phyloP scores from a whole-genome alignment of 2,797 vertebrate genomes.

The Silurus aristotelis region DNA sequence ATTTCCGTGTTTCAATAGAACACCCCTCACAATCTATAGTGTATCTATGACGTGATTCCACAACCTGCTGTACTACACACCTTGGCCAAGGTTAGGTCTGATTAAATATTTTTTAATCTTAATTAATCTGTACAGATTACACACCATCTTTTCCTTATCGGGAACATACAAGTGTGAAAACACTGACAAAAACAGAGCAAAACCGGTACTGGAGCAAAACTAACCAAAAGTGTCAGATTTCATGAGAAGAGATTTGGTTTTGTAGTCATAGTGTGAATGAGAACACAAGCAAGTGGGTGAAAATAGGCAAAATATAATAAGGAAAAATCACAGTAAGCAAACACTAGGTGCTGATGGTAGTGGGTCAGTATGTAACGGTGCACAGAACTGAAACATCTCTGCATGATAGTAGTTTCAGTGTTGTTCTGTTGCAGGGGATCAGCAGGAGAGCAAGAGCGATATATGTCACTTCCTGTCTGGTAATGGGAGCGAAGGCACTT shows the following conservation, averaged over 20 bases:
- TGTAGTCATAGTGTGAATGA: not conserved
- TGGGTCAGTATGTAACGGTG: not conserved
- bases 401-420: not conserved
- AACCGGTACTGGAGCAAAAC: not conserved
- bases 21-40: too few species aligned
- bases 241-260: not conserved
- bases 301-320: not conserved
- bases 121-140: not conserved
- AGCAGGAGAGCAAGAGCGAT: not conserved
- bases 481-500: not conserved
- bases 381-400: not conserved
- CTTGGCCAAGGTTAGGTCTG: not conserved
- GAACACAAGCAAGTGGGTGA: not conserved
- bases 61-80: not conserved
- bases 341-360: not conserved
- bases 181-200: not conserved
- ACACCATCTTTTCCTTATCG: not conserved
- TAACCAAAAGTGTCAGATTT: not conserved
- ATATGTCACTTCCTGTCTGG: not conserved
- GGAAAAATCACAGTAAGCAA: not conserved
- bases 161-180: not conserved
- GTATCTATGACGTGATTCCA: not conserved
- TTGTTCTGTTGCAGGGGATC: not conserved
- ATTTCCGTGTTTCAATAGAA: not conserved
- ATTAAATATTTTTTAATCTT: not conserved